Base-by-base conservation (phyloP, 2,888 invertebrate species). In the Athrips mouffetella region DNA sequence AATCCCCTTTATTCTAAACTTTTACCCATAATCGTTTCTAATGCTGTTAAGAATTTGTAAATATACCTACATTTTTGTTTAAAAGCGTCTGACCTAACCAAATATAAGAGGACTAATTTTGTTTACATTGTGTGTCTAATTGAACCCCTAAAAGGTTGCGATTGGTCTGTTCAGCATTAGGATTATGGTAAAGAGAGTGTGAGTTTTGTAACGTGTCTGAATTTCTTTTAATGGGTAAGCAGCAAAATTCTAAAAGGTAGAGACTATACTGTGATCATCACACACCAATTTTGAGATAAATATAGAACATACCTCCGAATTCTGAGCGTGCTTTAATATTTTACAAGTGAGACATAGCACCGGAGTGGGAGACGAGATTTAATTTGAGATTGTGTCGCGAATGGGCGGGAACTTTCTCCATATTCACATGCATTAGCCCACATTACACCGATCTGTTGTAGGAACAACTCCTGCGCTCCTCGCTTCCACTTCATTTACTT, bases 371-470 rank as follows among this genome's bases (percentile, higher is more conserved):
- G 64, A 63, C 65, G 65, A 81, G 83, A 84, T 84, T 84, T 82
- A 80, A 85, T 85, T 84, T 84, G 76, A 85, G 85, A 84, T 84
- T 82, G 78, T 67, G 80, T 73, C 57, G 69, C 60, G 70, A 72
- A 73, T 66, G 68, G 65, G 70, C 59, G 63, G 67, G 73, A 79
- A 81, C 79, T 83, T 81, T 80, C 69, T 69, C 74, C 76, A 79
- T 80, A 77, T 73, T 76, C 77, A 67, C 78, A 73, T 73, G 73
- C 77, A 79, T 81, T 80, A 80, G 76, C 72, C 62, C 71, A 70
- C 73, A 67, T 74, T 75, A 74, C 70, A 63, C 65, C 59, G 70
- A 74, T 67, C 74, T 77, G 76, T 76, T 75, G 75, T 73, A 70
- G 33, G 33, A 8, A 13, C 67, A 62, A 57, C 53, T 50, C 59